Percentiles rank a stretch among this genome's conserved stretches.
These are phyloP conservation scores for Ctenochaetus hawaiiensis DNA, from an alignment of 2,797 vertebrate genomes.

Conservation along the genomic window DNA sequence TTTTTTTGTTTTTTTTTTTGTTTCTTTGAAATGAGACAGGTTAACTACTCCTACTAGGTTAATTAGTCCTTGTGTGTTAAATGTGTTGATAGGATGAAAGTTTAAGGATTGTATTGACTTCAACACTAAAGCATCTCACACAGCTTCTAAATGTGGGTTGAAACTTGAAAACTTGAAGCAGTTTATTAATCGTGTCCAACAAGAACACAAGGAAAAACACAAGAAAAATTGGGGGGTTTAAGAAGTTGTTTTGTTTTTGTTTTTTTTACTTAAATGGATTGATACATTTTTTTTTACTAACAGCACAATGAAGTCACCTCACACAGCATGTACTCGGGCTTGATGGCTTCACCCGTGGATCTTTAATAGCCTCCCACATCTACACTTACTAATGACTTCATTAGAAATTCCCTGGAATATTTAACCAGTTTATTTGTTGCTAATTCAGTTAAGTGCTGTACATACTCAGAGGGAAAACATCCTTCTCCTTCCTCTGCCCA, in stretches of 20 bases:
- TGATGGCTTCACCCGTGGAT: neutral
- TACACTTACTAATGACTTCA: neutral
- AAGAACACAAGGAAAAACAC: neutral
- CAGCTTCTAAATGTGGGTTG: neutral
- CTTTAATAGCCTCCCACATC: neutral
- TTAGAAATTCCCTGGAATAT: neutral
- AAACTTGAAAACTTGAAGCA: neutral
- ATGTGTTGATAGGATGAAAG: too few species aligned
- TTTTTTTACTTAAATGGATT: neutral
- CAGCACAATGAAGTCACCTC: neutral
- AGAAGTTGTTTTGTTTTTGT: neutral
- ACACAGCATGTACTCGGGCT: neutral
- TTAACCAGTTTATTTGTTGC: neutral
- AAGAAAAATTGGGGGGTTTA: neutral
- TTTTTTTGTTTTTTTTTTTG: too few species aligned
- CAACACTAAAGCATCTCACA: neutral
- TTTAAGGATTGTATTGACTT: neutral
- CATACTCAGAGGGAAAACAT: too few species aligned
- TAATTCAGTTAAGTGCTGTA: neutral
- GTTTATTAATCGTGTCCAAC: neutral
- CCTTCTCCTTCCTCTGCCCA: neutral
- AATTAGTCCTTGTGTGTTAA: too few species aligned
- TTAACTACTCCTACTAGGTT: too few species aligned
- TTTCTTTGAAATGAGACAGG: too few species aligned
- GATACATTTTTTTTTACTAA: neutral